Conservation (phyloP, 1,140 invertebrate species). For the Drosophila neocordata region DNA sequence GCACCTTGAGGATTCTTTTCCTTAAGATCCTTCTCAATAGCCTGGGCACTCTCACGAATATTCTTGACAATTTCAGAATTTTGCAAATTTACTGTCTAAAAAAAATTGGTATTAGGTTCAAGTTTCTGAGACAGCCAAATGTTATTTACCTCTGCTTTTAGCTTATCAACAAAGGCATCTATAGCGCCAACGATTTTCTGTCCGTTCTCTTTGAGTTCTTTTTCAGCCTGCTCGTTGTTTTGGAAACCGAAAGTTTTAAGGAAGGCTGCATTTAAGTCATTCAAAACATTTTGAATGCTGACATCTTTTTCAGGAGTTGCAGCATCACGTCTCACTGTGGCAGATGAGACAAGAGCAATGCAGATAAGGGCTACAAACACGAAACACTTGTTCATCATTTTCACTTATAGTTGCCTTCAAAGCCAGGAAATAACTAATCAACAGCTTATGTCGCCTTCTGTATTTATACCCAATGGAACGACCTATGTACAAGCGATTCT, state of each 20-base stretch:
- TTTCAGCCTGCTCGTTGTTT: not conserved
- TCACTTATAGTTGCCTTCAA: not conserved
- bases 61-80: not conserved
- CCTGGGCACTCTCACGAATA: not conserved
- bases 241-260: not conserved
- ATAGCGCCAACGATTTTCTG: not conserved
- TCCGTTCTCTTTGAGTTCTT: not conserved
- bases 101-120: not conserved
- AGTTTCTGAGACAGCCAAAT: not conserved
- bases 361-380: conserved; percentile 8
- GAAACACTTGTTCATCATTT: conserved; percentile 4
- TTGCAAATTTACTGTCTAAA: not conserved
- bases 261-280: not conserved
- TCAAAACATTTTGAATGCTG: not conserved
- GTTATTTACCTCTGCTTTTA: not conserved
- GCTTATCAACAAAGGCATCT: not conserved
- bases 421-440: conserved; percentile 13
- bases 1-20: not conserved
- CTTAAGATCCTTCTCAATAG: not conserved
- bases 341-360: not conserved
- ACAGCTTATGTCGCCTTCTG: conserved; percentile 1
- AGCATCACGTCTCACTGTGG: conserved; percentile 8
- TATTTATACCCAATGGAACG: conserved; percentile 15
- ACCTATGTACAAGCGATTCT: conserved; percentile 4
- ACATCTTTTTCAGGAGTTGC: not conserved